Evolutionary conservation across 2,888 invertebrate species (phyloP).

Genomic region (Salticus scenicus): DNA sequence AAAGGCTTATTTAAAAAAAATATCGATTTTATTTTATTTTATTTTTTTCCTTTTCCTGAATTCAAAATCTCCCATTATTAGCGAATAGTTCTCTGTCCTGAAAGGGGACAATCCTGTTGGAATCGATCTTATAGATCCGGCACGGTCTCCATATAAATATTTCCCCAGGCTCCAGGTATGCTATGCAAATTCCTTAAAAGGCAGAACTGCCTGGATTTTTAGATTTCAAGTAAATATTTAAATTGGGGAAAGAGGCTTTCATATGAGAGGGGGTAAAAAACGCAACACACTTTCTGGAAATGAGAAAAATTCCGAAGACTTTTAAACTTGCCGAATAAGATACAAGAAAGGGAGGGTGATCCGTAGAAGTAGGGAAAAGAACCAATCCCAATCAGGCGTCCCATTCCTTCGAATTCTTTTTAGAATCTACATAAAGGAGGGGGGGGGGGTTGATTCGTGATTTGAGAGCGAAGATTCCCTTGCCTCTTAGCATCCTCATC

Average conservation of each 20-base stretch:
- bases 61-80: neutral
- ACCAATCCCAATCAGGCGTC: constrained; percentile 67
- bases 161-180: constrained; percentile 56
- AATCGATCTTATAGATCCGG: neutral
- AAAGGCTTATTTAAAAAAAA: neutral
- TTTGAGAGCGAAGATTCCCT: constrained; percentile 59
- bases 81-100: neutral
- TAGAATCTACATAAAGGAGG: constrained; percentile 67
- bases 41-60: neutral
- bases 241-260: constrained; percentile 44
- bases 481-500: constrained; percentile 68
- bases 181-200: constrained; percentile 65
- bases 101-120: neutral
- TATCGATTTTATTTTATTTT: neutral
- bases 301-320: constrained; percentile 51
- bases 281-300: constrained; percentile 38
- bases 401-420: constrained; percentile 55
- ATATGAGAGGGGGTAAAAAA: neutral
- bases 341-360: constrained; percentile 38
- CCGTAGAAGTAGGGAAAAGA: constrained; percentile 42
- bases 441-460: constrained; percentile 66
- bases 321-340: constrained; percentile 52
- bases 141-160: constrained; percentile 41
- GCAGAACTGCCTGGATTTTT: constrained; percentile 40
- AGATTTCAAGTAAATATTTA: constrained; percentile 62